Evolutionary conservation across 2,888 invertebrate genomes (phyloP), one percentile per base, ranked within the genome.

Genomic region (Dasysyrphus albostriatus): DNA sequence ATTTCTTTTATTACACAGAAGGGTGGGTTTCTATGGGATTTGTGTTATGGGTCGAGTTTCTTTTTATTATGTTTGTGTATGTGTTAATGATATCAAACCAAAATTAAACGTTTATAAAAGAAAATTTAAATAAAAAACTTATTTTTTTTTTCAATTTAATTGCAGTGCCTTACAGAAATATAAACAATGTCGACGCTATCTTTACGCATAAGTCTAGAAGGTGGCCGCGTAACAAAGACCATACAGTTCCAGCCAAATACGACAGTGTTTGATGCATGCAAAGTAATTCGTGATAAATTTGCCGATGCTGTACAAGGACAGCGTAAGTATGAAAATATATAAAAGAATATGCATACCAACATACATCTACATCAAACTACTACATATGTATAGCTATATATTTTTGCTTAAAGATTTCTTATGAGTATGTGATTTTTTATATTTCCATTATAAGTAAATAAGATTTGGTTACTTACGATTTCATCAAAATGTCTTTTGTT

Each of bases 241-340:
- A 98, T 99, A 94, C 98, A 99, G 93, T 99, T 99, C 93, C 98
- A 98, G 93, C 98, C 98, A 49, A 96, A 97, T 91, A 98, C 97
- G 88, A 96, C 98, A 84, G 97, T 99, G 75, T 98, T 97, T 94
- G 99, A 99, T 93, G 98, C 98, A 67, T 99, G 99, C 93, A 95
- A 96, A 91, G 95, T 98, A 92, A 98, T 99, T 91, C 94, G 98
- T 88, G 99, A 99, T 93, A 98, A 99, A 94, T 96, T 98, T 88
- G 95, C 97, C 12, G 98, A 99, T 93, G 97, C 97, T 88, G 96
- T 96, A 91, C 94, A 96, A 91, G 98, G 97, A 89, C 97, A 98
- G 94, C 96, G 98, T 98, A 93, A 96, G 97, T 95, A 69, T 67
- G 5, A 24, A 51, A 16, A 24, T 54, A 65, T 16, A 65, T 12